phyloP scores from a whole-genome alignment of 2,113 vertebrate species.

The Isichthys henryi region DNA sequence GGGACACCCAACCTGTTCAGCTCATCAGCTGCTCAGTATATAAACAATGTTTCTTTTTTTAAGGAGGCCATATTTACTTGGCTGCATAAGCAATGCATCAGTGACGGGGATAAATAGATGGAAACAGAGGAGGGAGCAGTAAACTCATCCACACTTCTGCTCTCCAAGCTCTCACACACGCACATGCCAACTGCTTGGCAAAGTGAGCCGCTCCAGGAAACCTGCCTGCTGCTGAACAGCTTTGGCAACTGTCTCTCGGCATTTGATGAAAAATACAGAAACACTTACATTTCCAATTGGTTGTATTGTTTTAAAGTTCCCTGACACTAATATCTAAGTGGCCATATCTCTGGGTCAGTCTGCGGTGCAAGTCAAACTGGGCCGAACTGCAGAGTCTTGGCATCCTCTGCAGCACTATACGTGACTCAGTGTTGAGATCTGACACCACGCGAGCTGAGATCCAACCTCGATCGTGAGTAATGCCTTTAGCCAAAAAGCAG shows the following conservation, averaged over 20 bases:
- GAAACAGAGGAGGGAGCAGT: not conserved
- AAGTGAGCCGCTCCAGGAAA: not conserved
- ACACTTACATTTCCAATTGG: not conserved
- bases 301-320: not conserved
- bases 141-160: slow-evolving; percentile 5
- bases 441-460: not conserved
- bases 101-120: not conserved
- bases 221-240: not conserved
- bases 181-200: not conserved
- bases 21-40: not conserved
- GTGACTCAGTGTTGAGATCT: not conserved
- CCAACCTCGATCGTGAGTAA: not conserved
- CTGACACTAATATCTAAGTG: not conserved
- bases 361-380: not conserved
- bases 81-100: not conserved
- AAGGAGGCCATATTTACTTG: not conserved
- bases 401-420: not conserved
- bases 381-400: not conserved
- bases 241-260: not conserved
- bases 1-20: not conserved
- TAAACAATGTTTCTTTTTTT: not conserved
- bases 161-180: not conserved
- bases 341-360: not conserved
- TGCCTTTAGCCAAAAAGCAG: not conserved
- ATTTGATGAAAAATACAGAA: not conserved